Conservation (phyloP, 2,888 invertebrate species). For the Meliscaeva auricollis region DNA sequence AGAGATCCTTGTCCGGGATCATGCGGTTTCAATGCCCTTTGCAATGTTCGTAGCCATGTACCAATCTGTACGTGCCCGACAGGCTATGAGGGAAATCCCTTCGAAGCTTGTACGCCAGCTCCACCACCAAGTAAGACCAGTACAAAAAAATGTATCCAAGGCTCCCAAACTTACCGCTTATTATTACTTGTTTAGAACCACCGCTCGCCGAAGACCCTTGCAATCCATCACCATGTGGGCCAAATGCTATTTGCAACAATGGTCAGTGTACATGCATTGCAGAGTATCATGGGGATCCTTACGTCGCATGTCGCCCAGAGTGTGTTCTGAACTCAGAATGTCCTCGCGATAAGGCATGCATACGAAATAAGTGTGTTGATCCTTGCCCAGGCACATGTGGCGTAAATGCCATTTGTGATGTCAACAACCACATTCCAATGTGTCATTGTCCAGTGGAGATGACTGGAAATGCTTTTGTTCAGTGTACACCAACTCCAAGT, state of each 20-base stretch:
- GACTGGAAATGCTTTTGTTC: slow-evolving; percentile 88
- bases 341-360: slow-evolving; percentile 87
- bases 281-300: slow-evolving; percentile 88
- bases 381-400: slow-evolving; percentile 91
- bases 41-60: slow-evolving; percentile 89
- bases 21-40: slow-evolving; percentile 89
- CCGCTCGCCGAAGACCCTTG: slow-evolving; percentile 86
- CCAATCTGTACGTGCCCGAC: slow-evolving; percentile 89
- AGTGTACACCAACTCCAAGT: slow-evolving; percentile 83
- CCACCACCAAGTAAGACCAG: slow-evolving; percentile 78
- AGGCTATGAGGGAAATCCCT: slow-evolving; percentile 89
- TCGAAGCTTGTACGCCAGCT: slow-evolving; percentile 86
- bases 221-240: slow-evolving; percentile 88
- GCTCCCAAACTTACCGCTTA: background rate
- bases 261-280: slow-evolving; percentile 89
- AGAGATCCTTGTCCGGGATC: slow-evolving; percentile 90
- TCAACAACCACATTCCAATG: slow-evolving; percentile 89
- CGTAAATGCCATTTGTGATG: slow-evolving; percentile 88
- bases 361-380: slow-evolving; percentile 89
- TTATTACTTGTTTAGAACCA: slow-evolving; percentile 76
- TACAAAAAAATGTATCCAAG: background rate
- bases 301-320: slow-evolving; percentile 89
- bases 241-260: slow-evolving; percentile 87
- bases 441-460: slow-evolving; percentile 86
- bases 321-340: slow-evolving; percentile 91